Percentiles rank a stretch among this genome's conserved stretches.
Evolutionary conservation across 2,888 invertebrate genomes (phyloP).

Genomic region (Loripinus fragilis): DNA sequence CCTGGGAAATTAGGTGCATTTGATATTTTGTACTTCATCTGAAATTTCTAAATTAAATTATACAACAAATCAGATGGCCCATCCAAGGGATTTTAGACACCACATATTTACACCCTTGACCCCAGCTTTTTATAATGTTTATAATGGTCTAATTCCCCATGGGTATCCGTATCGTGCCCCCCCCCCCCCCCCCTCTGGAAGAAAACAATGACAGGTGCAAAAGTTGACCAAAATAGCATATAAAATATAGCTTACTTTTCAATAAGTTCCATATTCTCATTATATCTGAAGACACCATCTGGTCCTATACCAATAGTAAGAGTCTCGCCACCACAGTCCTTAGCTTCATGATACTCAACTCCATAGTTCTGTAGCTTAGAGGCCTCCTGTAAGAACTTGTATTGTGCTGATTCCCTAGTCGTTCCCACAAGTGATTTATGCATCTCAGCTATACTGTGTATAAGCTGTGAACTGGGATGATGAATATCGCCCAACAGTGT

Average conservation of each 20-base stretch:
- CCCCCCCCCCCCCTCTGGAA: too few species aligned
- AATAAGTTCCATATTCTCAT: slow-evolving; percentile 60
- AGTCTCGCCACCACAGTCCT: slow-evolving; percentile 61
- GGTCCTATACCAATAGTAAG: slow-evolving; percentile 91
- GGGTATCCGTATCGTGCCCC: too few species aligned
- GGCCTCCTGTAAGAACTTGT: slow-evolving; percentile 92
- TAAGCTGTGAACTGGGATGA: slow-evolving; percentile 50
- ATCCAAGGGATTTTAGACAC: too few species aligned
- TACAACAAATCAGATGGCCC: too few species aligned
- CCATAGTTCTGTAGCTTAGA: slow-evolving; percentile 92
- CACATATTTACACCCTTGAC: too few species aligned
- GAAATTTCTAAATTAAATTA: too few species aligned
- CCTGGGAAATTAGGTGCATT: too few species aligned
- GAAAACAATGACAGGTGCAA: too few species aligned
- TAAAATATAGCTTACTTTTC: slow-evolving; percentile 74
- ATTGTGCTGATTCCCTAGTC: slow-evolving; percentile 91
- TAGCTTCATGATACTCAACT: slow-evolving; percentile 90
- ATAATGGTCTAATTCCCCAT: too few species aligned
- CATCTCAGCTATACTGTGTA: slow-evolving; percentile 62
- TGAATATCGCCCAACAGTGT: slow-evolving; percentile 61
- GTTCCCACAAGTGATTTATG: slow-evolving; percentile 86
- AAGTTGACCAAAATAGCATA: too few species aligned
- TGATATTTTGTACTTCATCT: too few species aligned
- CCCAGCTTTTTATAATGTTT: too few species aligned
- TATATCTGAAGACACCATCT: slow-evolving; percentile 87